Percentiles rank a stretch among this genome's conserved stretches.
Evolutionary conservation across 2,113 vertebrate species (phyloP).

Genomic region (Zosterops pallidus): DNA sequence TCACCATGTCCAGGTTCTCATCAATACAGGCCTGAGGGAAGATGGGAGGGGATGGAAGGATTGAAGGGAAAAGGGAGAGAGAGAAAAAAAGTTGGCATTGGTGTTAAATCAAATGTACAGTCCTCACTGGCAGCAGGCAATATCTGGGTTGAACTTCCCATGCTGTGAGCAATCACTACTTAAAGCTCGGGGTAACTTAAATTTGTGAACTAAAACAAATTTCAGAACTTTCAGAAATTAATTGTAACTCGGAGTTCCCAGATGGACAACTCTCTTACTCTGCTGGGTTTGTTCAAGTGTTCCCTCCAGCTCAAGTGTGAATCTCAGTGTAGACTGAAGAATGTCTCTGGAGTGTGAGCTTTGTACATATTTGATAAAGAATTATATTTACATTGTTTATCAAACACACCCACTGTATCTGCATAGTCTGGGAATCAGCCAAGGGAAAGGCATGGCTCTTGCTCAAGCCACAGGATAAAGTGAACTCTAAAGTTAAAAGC

Average conservation of each 20-base stretch:
- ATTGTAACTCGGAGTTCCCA: background rate
- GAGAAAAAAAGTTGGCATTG: too few relatives aligned
- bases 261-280: background rate
- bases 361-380: background rate
- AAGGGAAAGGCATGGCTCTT: background rate
- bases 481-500: background rate
- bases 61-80: background rate
- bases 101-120: background rate
- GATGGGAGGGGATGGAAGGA: background rate
- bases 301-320: background rate
- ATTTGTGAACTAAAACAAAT: background rate
- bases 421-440: background rate
- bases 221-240: background rate
- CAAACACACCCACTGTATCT: background rate
- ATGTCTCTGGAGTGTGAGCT: background rate
- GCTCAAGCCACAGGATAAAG: background rate
- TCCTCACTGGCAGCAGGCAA: background rate
- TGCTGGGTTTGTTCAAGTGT: background rate
- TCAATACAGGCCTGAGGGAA: constrained; percentile 90
- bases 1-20: constrained; percentile 91
- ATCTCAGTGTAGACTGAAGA: background rate
- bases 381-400: background rate
- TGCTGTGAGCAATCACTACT: background rate
- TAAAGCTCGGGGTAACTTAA: background rate
- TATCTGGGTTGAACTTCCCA: background rate